phyloP scores from a whole-genome alignment of 2,888 invertebrate genomes.

The Chirona hameri region DNA sequence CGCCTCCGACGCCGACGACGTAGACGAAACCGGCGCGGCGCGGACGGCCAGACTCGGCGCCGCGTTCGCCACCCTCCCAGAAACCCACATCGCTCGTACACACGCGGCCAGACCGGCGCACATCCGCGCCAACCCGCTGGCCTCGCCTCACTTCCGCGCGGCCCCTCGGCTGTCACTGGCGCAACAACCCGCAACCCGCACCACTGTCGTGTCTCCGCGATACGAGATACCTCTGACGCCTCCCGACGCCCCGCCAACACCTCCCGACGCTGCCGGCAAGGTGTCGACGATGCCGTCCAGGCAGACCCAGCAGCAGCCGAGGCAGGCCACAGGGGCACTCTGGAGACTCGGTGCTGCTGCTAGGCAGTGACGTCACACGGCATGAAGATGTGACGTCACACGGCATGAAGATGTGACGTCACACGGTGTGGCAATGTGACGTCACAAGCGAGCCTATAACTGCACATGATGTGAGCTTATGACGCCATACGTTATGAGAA shows the following conservation, averaged over 20 bases:
- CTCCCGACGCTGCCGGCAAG: background rate
- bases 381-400: too few species aligned
- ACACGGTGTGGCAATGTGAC: too few species aligned
- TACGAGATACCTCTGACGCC: constrained; percentile 3
- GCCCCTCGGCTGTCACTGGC: too few species aligned
- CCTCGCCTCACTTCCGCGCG: background rate
- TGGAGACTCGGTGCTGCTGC: background rate
- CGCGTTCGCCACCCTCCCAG: background rate
- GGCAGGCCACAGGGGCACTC: background rate
- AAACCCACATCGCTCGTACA: background rate
- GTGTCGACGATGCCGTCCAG: too few species aligned
- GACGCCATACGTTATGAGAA: background rate
- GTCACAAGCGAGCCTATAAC: too few species aligned
- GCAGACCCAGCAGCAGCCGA: background rate
- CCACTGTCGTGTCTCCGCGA: background rate
- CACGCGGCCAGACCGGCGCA: background rate
- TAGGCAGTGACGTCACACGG: background rate
- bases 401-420: too few species aligned
- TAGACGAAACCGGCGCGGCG: background rate
- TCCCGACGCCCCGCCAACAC: background rate
- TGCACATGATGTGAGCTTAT: too few species aligned
- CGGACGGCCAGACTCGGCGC: background rate
- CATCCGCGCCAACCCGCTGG: background rate
- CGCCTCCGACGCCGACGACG: background rate
- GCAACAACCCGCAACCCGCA: too few species aligned